Base-by-base conservation (phyloP, 2,113 vertebrate species). In the Pampusana beccarii region DNA sequence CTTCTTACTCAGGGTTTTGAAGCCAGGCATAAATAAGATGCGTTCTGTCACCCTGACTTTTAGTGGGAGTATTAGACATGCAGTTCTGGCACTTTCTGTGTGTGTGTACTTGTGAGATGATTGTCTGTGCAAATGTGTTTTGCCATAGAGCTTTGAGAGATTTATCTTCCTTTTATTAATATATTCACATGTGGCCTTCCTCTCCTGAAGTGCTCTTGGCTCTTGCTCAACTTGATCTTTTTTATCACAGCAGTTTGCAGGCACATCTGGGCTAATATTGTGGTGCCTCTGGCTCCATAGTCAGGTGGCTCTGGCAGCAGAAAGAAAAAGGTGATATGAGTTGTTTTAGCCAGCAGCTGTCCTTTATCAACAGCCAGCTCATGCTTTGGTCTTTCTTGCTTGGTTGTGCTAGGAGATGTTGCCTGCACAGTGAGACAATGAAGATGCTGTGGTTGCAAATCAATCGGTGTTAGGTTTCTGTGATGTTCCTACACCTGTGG, bases 101-200 rank as follows among this genome's bases (percentile, higher is more conserved):
- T 58, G 16, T 38, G 3, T 56, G 19, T 67, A 25, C 26, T 78
- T 6, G 6, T 44, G 60, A 56, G 57, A 61, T 87, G 38, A 56
- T 84, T 67, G 29, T 92, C 61, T 50, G 8, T 44, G 75, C 26
- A 57, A 53, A 69, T 16, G 26, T 46, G 19, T 79, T 95, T 81
- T 81, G 72, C 57, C 7, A 8, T 50, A 24, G 21, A 16, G 73
- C 50, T 80, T 29, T 57, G 51, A 67, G 64, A 88, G 53, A 56
- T 75, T 29, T 85, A 42, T 75, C 11, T 80, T 70, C 4, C 16
- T 69, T 80, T 93, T 80, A 20, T 57, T 58, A 34, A 18, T 70
- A 28, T 6, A 6, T 53, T 85, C 2, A 0, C 7, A 29, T 1
- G 0, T 3, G 2, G 5, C 13, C 28, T 57, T 91, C 34, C 23